Percentiles rank a stretch among this genome's conserved stretches.
These are phyloP conservation scores for Rhabdomys dilectus DNA, from an alignment of 2,113 vertebrate species.

Conservation along the genomic window DNA sequence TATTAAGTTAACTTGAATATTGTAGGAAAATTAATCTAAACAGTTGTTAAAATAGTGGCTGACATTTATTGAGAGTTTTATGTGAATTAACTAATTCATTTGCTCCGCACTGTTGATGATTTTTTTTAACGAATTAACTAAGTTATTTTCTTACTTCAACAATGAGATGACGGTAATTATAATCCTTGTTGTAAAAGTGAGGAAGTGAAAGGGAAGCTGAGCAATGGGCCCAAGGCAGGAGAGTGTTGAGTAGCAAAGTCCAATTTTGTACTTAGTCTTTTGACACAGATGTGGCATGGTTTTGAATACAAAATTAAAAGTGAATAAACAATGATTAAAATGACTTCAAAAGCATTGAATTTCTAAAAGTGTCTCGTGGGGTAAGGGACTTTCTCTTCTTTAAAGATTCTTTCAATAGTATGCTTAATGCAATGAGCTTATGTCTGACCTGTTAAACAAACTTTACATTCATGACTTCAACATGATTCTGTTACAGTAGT, in stretches of 20 bases:
- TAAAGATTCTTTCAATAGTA: neutral
- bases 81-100: slow-evolving; percentile 10
- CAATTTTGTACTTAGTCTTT: neutral
- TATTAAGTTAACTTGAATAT: neutral
- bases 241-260: neutral
- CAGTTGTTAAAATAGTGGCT: neutral
- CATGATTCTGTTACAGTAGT: neutral
- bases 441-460: neutral
- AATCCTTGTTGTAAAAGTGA: neutral
- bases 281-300: too few relatives aligned
- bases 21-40: neutral
- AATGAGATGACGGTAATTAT: neutral
- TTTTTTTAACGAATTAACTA: neutral
- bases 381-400: neutral
- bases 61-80: slow-evolving; percentile 17
- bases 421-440: neutral
- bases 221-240: neutral
- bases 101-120: neutral
- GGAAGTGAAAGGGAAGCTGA: neutral
- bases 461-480: neutral
- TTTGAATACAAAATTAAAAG: neutral
- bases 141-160: neutral
- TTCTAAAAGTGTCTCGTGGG: neutral
- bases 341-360: neutral
- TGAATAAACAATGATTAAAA: neutral